Percentiles rank a stretch among this genome's conserved stretches.
These are phyloP conservation scores for Aleadryas rufinucha DNA, from an alignment of 2,113 vertebrate genomes.

Conservation along the genomic window DNA sequence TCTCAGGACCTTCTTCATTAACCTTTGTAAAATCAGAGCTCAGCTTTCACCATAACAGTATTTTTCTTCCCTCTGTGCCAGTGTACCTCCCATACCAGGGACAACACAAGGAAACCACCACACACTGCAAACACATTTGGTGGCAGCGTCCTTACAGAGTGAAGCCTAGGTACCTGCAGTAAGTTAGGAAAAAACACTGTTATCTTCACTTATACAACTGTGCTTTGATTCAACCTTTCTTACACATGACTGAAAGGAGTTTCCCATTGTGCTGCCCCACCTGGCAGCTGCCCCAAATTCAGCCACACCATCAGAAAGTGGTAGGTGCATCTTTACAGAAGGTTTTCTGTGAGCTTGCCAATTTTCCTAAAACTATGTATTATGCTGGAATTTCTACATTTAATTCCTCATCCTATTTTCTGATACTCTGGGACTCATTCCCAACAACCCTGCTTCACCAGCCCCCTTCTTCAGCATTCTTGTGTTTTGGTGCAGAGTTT, in stretches of 20 bases:
- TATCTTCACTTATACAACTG: background rate
- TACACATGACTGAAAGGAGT: background rate
- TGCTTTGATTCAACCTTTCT: background rate
- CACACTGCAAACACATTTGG: background rate
- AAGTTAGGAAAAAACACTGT: background rate
- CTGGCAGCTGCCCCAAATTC: background rate
- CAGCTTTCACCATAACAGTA: rapidly evolving
- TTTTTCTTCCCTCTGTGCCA: background rate
- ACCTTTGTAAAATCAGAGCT: background rate
- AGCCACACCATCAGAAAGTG: background rate
- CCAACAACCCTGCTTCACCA: background rate
- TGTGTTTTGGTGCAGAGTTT: rapidly evolving
- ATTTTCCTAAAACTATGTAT: background rate
- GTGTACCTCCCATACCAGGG: rapidly evolving
- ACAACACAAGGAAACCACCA: background rate
- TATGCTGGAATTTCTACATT: background rate
- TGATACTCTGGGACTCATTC: background rate
- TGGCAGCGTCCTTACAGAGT: background rate
- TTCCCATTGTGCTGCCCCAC: background rate
- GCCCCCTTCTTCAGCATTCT: background rate
- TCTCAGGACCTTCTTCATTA: background rate
- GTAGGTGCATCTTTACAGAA: rapidly evolving
- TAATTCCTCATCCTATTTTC: background rate
- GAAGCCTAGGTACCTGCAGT: background rate
- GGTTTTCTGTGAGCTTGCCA: background rate